A percentile compares a stretch with the other conserved stretches of the same genome.
Evolutionary conservation across 2,888 invertebrate species (phyloP).

Genomic region (Lysandra bellargus): DNA sequence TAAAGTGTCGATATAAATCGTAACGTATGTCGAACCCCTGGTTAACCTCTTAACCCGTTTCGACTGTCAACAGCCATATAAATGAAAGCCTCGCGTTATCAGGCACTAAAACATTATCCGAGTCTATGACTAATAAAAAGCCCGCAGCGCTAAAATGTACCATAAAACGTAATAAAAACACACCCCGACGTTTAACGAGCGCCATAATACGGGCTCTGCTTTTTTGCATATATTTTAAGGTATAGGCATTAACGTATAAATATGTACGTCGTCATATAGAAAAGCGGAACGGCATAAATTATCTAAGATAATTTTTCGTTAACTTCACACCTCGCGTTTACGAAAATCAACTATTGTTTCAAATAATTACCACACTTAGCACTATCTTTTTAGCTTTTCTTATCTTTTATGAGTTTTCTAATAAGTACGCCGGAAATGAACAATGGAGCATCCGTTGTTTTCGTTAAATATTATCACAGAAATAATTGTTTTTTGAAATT

Average conservation of each 20-base stretch:
- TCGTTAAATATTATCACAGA: slow-evolving; percentile 55
- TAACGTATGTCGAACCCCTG: not conserved
- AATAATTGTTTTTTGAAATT: slow-evolving; percentile 63
- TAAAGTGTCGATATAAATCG: not conserved
- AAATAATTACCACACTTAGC: slow-evolving; percentile 31
- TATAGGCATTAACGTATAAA: not conserved
- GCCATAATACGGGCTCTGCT: slow-evolving; percentile 70
- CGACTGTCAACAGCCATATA: slow-evolving; percentile 30
- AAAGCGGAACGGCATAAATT: not conserved
- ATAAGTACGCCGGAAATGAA: slow-evolving; percentile 62
- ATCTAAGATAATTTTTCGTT: not conserved
- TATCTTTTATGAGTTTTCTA: slow-evolving; percentile 39
- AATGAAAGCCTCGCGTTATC: slow-evolving; percentile 60
- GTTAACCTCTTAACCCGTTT: slow-evolving; percentile 20
- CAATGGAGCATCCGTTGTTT: slow-evolving; percentile 60
- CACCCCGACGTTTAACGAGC: slow-evolving; percentile 75
- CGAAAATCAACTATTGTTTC: slow-evolving; percentile 23
- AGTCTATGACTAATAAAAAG: slow-evolving; percentile 74
- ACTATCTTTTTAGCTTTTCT: slow-evolving; percentile 19
- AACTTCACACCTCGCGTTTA: slow-evolving; percentile 4
- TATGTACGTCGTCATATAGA: not conserved
- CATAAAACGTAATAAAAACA: slow-evolving; percentile 74
- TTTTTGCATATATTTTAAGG: slow-evolving; percentile 39
- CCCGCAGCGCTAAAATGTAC: slow-evolving; percentile 80
- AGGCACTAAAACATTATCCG: slow-evolving; percentile 70